These are phyloP conservation scores for Cerastis rubricosa DNA, from an alignment of 2,888 invertebrate genomes.

Conservation along the genomic window DNA sequence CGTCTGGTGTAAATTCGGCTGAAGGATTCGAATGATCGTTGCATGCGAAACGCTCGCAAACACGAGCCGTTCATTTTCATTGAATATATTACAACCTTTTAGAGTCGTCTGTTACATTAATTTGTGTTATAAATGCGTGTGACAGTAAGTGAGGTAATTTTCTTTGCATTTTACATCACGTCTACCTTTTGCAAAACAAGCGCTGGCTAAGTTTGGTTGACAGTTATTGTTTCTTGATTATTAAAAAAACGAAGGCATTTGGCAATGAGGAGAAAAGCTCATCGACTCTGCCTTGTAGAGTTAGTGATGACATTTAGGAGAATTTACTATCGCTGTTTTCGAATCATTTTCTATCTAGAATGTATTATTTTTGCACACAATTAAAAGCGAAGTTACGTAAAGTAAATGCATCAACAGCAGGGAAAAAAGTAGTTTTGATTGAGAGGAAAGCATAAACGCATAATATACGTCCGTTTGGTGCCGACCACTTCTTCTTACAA, in stretches of 20 bases:
- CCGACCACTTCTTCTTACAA: no score
- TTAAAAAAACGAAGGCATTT: background rate
- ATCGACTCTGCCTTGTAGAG: background rate
- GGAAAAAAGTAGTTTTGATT: no score
- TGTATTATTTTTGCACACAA: no score
- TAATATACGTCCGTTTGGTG: no score
- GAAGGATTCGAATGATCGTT: constrained; percentile 27
- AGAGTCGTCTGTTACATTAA: constrained; percentile 5
- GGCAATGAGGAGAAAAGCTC: background rate
- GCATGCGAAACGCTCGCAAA: constrained; percentile 20
- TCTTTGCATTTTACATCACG: background rate
- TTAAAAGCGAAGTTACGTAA: no score
- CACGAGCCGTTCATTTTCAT: constrained; percentile 22
- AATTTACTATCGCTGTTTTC: no score
- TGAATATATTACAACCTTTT: constrained; percentile 17
- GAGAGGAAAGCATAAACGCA: no score
- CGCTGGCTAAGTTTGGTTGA: background rate
- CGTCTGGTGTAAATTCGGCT: constrained; percentile 41
- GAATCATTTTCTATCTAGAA: no score
- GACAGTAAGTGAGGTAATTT: background rate
- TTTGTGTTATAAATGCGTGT: background rate
- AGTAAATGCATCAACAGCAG: no score
- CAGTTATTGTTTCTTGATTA: background rate
- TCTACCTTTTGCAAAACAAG: background rate
- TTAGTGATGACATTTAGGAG: background rate